phyloP scores from a whole-genome alignment of 2,888 invertebrate genomes.

The Hartigia nigra region DNA sequence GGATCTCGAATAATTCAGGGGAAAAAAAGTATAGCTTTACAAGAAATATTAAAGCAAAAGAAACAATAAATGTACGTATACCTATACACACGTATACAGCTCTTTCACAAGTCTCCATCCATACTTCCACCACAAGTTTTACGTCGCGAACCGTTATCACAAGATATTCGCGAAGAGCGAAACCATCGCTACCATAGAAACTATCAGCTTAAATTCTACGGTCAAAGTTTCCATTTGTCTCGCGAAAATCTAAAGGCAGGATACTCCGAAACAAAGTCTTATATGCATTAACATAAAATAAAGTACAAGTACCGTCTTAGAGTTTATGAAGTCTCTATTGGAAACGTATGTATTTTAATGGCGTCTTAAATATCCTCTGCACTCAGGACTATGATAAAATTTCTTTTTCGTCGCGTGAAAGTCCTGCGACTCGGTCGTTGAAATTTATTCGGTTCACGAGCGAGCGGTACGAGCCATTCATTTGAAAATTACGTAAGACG shows the following conservation, averaged over 20 bases:
- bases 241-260: too few species aligned
- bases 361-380: too few species aligned
- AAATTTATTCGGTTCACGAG: not conserved
- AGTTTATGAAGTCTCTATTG: too few species aligned
- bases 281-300: too few species aligned
- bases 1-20: not conserved
- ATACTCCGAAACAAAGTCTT: too few species aligned
- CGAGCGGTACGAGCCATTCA: slow-evolving; percentile 19
- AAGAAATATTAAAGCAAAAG: not conserved
- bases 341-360: not conserved
- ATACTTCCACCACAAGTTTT: not conserved
- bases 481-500: slow-evolving; percentile 39
- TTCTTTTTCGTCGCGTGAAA: not conserved
- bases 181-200: not conserved
- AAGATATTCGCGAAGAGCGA: not conserved
- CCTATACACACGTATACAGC: too few species aligned
- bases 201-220: not conserved
- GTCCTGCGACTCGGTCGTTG: not conserved
- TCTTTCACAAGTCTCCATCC: too few species aligned
- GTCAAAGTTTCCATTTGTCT: not conserved
- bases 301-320: too few species aligned
- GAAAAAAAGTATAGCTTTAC: not conserved
- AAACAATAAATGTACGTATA: not conserved
- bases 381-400: too few species aligned
- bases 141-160: not conserved